Evolutionary conservation across 2,113 vertebrate genomes (phyloP).

Genomic region (Acrocephalus kingi): DNA sequence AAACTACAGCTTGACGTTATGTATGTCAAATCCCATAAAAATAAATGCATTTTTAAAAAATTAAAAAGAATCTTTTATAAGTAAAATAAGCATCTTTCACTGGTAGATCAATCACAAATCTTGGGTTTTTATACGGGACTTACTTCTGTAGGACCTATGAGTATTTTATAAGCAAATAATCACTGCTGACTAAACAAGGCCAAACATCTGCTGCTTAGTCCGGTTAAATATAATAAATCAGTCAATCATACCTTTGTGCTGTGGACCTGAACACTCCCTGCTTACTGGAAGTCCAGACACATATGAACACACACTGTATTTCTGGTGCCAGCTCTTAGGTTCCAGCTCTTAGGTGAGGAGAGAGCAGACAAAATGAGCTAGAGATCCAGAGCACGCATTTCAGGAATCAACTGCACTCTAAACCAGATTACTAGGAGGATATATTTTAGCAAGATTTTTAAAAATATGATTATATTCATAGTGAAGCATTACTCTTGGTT

Average conservation of each 20-base stretch:
- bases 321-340: neutral
- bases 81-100: neutral
- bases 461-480: neutral
- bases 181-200: neutral
- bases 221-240: neutral
- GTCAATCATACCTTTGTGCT: neutral
- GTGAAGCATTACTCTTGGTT: neutral
- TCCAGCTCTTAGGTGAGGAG: neutral
- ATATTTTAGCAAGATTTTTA: neutral
- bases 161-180: neutral
- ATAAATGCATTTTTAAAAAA: neutral
- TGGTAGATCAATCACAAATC: neutral
- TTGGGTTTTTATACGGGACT: neutral
- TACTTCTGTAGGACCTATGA: neutral
- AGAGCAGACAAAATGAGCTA: neutral
- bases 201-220: neutral
- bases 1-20: neutral
- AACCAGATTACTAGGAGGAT: neutral
- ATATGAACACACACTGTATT: fast-evolving
- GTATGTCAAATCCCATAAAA: neutral
- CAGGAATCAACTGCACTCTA: neutral
- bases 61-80: neutral
- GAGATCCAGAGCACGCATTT: fast-evolving
- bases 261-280: neutral
- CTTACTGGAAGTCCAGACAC: neutral